Evolutionary conservation across 2,797 vertebrate species (phyloP), one percentile per base, ranked within the genome.

Genomic region (Ibycter americanus): DNA sequence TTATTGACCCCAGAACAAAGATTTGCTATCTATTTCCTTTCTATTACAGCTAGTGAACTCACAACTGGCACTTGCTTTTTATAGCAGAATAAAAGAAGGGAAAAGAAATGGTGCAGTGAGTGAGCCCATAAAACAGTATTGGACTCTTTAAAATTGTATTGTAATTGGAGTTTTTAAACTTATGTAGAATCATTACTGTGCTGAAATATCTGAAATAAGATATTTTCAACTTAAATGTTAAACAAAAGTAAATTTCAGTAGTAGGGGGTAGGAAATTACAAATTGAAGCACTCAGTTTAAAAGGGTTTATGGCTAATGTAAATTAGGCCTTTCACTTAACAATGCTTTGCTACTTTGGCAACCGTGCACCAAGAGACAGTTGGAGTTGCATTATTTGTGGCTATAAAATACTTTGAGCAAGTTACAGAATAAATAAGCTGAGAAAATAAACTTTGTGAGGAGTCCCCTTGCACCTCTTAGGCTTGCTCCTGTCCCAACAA

Each of bases 301-400:
- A 95, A 88, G 40, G 65, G 72, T 91, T 93, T 94, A 93, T 86
- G 73, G 15, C 18, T 61, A 67, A 56, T 44, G 10, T 74, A 61
- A 83, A 95, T 91, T 83, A 66, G 23, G 40, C 23, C 16, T 84
- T 87, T 82, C 83, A 82, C 82, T 94, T 92, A 88, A 73, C 61
- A 83, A 29, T 83, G 68, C 67, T 79, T 49, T 71, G 59, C 61
- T 90, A 16, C 74, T 93, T 82, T 81, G 61, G 55, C 56, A 85
- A 14, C 72, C 67, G 15, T 23, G 32, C 29, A 82, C 19, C 42
- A 70, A 73, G 21, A 87, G 66, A 63, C 44, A 38, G 34, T 40
- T 40, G 40, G 42, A 42, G 42, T 36, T 92, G 27, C 38, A 52
- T 56, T 77, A 61, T 63, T 92, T 90, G 72, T 76, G 55, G 25